Evolutionary conservation across 92 coral and sea anemone genomes (phyloP), one percentile per base, ranked within the genome.

Genomic region (Scolanthus callimorphus): DNA sequence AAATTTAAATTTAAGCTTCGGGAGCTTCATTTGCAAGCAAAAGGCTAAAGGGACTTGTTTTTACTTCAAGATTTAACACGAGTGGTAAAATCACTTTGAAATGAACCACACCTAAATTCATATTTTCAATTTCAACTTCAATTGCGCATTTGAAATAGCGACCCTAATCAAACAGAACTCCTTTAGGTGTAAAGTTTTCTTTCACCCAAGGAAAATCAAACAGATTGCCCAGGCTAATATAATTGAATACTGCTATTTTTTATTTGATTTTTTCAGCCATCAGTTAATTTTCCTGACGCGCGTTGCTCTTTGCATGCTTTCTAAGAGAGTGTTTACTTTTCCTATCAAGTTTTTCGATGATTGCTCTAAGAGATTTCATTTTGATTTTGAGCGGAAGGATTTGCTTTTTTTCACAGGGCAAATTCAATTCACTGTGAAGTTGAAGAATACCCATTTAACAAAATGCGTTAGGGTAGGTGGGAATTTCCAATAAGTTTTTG

Each of bases 1-100:
- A 48, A 65, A 78, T 76, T 83, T 78, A 74, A 88, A 83, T 88
- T 80, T 88, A 66, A 65, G 86, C 70, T 65, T 60, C 52, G 59
- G 63, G 47, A 76, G 29, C 27, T 51, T 59, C 59, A 73, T 59
- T 46, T 60, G 69, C 51, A 39, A 70, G 77, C 13, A 48, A 80
- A 41, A 60, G 63, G 59, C 31, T 31, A 44, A 80, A 54, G 65
- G 15, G 54, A 58, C 29, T 45, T 66, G 76, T 65, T 59, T 78
- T 62, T 65, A 49, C 55, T 29, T 51, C 45, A 63, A 52, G 60
- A 60, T 51, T 38, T 37, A 65, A 60, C 27, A 59, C 77, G n/a
- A n/a, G n/a, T n/a, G n/a, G n/a, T n/a, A n/a, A n/a, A n/a, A n/a
- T n/a, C n/a, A n/a, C n/a, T n/a, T n/a, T n/a, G n/a, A n/a, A n/a